Base-by-base conservation (phyloP, 2,888 invertebrate genomes). In the Lasioglossum villosulum region DNA sequence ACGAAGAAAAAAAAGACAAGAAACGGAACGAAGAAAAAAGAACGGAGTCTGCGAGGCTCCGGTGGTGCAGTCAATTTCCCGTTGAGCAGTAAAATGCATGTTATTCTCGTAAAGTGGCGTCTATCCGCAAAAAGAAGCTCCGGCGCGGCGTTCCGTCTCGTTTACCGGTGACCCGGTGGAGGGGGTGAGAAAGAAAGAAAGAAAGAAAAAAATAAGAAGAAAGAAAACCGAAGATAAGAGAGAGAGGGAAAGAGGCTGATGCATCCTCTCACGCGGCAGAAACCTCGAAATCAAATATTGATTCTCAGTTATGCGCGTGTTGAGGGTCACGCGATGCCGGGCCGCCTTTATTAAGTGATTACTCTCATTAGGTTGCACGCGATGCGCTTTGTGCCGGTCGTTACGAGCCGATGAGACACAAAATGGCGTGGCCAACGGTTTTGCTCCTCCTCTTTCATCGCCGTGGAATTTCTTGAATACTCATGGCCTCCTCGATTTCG, bases 311-410 rank as follows among this genome's bases (percentile, higher is more conserved):
- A 81, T 89, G 81, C 86, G 86, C 90, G 88, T 86, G 89, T 89
- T 88, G 88, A 90, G 82, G 86, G 87, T 93, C 94, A 93, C 94
- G 94, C 93, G 92, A 93, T 93, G 90, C 88, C 88, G 87, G 75
- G 84, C 92, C 91, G 93, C 91, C 92, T 94, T 94, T 95, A 95
- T 95, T 95, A 94, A 95, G 94, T 94, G 95, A 95, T 95, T 95
- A 95, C 94, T 93, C 94, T 94, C 94, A 95, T 95, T 95, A 94
- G 94, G 89, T 88, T 91, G 94, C 95, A 95, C 95, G 94, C 94
- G 94, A 95, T 94, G 93, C 92, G 92, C 93, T 94, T 94, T 94
- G 93, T 89, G 82, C 71, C 91, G 89, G 89, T 80, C 86, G 82
- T 90, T 88, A 88, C 91, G 59, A 83, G 84, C 89, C 89, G 90